Evolutionary conservation across 2,888 invertebrate genomes (phyloP).

Genomic region (Gastracanthus pulcherrimus): DNA sequence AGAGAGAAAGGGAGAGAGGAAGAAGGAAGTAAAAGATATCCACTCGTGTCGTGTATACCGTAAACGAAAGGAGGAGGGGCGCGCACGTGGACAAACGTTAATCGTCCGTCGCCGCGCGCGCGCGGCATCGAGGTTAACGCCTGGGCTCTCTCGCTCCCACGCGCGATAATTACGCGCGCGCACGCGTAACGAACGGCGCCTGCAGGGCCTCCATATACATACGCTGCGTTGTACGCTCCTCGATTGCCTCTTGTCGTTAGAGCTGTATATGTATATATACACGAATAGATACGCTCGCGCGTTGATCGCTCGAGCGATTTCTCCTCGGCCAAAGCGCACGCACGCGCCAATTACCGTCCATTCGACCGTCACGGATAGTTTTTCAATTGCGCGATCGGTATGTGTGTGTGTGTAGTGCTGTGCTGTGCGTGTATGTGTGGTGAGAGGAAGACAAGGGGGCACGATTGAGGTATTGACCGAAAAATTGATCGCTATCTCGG

Average conservation of each 20-base stretch:
- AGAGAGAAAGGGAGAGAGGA: not conserved
- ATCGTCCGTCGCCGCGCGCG: slow-evolving; percentile 59
- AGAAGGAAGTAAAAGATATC: slow-evolving; percentile 16
- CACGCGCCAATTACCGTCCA: slow-evolving; percentile 43
- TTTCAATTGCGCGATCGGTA: slow-evolving; percentile 42
- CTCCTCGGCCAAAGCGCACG: too few species aligned
- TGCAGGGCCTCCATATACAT: not conserved
- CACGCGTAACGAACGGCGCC: slow-evolving; percentile 38
- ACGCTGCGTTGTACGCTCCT: not conserved
- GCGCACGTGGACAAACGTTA: slow-evolving; percentile 58
- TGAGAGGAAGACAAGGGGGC: too few species aligned
- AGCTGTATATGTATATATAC: too few species aligned
- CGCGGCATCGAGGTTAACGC: slow-evolving; percentile 46
- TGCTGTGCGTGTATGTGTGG: too few species aligned
- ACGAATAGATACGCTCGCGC: not conserved
- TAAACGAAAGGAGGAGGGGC: not conserved
- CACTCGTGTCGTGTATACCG: too few species aligned
- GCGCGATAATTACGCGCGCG: slow-evolving; percentile 50
- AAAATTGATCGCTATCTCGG: not conserved
- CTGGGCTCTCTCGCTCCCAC: slow-evolving; percentile 41
- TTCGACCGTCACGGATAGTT: slow-evolving; percentile 42
- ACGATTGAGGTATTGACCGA: not conserved
- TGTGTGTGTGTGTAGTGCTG: not conserved
- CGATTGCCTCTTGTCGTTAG: slow-evolving; percentile 18
- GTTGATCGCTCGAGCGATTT: slow-evolving; percentile 9